Base-by-base conservation (phyloP, 2,888 invertebrate species). In the Oligia latruncula region DNA sequence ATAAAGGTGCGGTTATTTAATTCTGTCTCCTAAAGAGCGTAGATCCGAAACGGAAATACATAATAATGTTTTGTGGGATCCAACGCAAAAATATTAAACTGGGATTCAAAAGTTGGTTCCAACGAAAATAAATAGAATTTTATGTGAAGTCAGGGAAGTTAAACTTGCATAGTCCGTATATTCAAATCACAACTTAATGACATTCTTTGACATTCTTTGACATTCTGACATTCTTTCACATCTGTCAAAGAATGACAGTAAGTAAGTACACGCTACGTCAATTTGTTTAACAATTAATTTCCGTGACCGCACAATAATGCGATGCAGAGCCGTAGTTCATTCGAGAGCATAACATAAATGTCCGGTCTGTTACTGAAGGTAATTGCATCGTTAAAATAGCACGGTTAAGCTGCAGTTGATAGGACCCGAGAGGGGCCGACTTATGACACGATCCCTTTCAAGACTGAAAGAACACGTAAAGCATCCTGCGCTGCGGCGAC, bases 311-410 rank as follows among this genome's bases (percentile, higher is more conserved):
- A 73, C 46, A 66, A 52, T 73, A 71, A 74, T 84, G 5, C 43
- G 23, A 58, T 46, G 35, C 58, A 43, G 52, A 60, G 17, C 46
- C 52, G 13, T 29, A 29, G 29, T 71, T 80, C 20, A 62, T 58
- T 46, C 15, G 70, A 55, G 65, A 65, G 46, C 20, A 79, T 49
- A 78, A 78, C 29, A 64, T 35, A 71, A 71, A 71, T 55, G 66
- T 46, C 70, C 17, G 35, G 9, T 58, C 35, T 35, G 62, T 65
- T 65, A 17, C 52, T 60, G 55, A 71, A 67, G 65, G 58, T 82
- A 77, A 73, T 72, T 79, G 74, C 75, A 49, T 74, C 65, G 55
- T 78, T 85, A 74, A 72, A 79, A 76, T 77, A 55, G 67, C 46
- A 29, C 29, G 60, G 60, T 68, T 55, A 68, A 75, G 62, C 74